These are phyloP conservation scores for Adineta ricciae DNA, from an alignment of 2,888 invertebrate genomes.

Conservation along the genomic window DNA sequence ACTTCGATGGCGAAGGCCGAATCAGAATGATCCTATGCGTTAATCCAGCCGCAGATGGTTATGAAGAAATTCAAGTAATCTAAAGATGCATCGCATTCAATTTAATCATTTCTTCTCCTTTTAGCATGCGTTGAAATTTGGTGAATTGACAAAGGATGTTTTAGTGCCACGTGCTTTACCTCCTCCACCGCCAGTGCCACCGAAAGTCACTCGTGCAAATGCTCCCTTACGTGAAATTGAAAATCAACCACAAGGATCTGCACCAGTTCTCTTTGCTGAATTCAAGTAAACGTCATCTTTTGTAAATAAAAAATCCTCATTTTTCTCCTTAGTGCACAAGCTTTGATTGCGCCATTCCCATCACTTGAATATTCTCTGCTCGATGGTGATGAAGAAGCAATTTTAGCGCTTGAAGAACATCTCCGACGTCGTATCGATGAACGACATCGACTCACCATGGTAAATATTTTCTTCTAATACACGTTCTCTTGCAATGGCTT, in stretches of 20 bases:
- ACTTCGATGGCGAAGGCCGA: slow-evolving; percentile 89
- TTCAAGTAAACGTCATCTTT: not conserved
- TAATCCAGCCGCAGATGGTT: slow-evolving; percentile 81
- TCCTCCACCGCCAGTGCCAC: not conserved
- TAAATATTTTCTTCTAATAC: not conserved
- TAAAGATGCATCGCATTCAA: too few relatives aligned
- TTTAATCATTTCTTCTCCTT: not conserved
- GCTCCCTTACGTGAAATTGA: not conserved
- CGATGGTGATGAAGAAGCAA: not conserved
- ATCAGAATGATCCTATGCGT: slow-evolving; percentile 92
- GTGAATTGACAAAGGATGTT: slow-evolving; percentile 31
- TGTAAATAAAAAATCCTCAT: too few relatives aligned
- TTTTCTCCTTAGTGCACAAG: not conserved
- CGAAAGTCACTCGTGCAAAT: not conserved
- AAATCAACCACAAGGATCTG: not conserved
- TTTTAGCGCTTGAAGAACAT: not conserved
- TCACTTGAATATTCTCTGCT: not conserved
- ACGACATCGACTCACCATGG: not conserved
- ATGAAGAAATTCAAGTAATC: slow-evolving; percentile 77
- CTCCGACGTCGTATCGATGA: not conserved
- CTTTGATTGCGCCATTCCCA: slow-evolving; percentile 1
- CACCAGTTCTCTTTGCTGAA: not conserved
- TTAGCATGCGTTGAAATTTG: slow-evolving; percentile 33
- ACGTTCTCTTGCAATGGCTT: too few relatives aligned
- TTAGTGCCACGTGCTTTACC: slow-evolving; percentile 24